Evolutionary conservation across 2,888 invertebrate species (phyloP), one percentile per base, ranked within the genome.

Genomic region (Drosophila meridionalis): DNA sequence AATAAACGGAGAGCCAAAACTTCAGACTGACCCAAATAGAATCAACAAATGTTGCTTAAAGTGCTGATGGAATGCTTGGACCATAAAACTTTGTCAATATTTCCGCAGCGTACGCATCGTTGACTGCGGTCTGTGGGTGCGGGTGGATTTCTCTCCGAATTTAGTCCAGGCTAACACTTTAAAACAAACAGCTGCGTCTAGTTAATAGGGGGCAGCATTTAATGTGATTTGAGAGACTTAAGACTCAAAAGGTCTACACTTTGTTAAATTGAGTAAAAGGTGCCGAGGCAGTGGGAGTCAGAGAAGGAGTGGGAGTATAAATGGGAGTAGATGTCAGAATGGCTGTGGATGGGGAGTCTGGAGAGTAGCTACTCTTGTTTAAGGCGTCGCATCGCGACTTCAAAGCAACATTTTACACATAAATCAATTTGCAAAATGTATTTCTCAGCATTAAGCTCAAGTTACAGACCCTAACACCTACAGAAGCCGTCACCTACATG

Each of bases 401-500:
- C 87, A 87, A 87, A 89, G 87, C 70, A 58, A 69, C 57, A 72
- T 60, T 68, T 74, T 73, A 57, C 70, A 68, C 78, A 69, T 89
- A 87, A 90, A 86, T 90, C 90, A 88, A 87, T 90, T 88, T 88
- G 64, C 62, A 68, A 72, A 78, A 87, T 82, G 69, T 87, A 87
- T 80, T 76, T 74, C 67, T 38, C 57, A 69, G 72, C 73, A 82
- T 71, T 83, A 71, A 69, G 71, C 71, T 80, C 78, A 76, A 71
- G 80, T 63, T 71, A 55, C 68, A 58, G 28, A 47, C 65, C 56
- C 47, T 6, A 50, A 40, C 48, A 63, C 52, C 47, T 62, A n/a
- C 36, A 56, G 55, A 26, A 40, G 14, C 38, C 6, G 8, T 40
- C 20, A 40, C 48, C 26, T 42, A 43, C 53, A 26, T 28, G 2